Conservation (phyloP, 2,113 vertebrate genomes). For the Strix aluco region DNA sequence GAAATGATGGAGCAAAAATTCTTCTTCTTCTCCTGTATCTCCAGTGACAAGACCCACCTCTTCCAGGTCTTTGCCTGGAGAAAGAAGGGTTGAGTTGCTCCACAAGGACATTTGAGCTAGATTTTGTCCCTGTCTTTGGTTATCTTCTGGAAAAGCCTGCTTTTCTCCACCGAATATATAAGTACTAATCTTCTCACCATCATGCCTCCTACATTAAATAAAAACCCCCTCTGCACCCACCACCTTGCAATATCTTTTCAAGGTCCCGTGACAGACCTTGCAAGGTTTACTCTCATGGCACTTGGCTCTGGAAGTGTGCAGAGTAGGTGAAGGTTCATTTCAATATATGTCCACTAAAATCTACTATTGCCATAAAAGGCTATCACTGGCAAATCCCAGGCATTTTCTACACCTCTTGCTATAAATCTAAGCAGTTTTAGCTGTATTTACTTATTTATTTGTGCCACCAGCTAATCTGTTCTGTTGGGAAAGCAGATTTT, state of each 20-base stretch:
- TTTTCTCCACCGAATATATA: neutral
- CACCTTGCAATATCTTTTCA: neutral
- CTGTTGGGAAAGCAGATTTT: conserved; percentile 52
- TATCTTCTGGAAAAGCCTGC: neutral
- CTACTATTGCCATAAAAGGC: neutral
- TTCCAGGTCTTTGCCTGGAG: neutral
- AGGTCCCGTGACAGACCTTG: neutral
- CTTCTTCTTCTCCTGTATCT: neutral
- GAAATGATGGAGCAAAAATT: neutral
- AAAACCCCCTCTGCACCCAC: neutral
- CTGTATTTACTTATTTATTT: conserved; percentile 55
- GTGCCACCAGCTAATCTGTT: conserved; percentile 52
- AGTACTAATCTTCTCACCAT: neutral
- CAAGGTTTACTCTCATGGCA: neutral
- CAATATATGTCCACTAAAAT: neutral
- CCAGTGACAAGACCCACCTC: neutral
- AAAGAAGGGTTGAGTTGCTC: neutral
- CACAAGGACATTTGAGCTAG: neutral
- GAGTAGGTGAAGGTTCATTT: conserved; percentile 11
- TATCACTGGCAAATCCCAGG: neutral
- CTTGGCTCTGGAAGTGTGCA: neutral
- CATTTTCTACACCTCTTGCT: conserved; percentile 15
- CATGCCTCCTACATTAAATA: neutral
- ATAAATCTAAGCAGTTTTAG: conserved; percentile 28
- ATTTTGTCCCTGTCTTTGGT: neutral